Conservation (phyloP, 2,797 vertebrate genomes). For the Urosaurus nigricauda region DNA sequence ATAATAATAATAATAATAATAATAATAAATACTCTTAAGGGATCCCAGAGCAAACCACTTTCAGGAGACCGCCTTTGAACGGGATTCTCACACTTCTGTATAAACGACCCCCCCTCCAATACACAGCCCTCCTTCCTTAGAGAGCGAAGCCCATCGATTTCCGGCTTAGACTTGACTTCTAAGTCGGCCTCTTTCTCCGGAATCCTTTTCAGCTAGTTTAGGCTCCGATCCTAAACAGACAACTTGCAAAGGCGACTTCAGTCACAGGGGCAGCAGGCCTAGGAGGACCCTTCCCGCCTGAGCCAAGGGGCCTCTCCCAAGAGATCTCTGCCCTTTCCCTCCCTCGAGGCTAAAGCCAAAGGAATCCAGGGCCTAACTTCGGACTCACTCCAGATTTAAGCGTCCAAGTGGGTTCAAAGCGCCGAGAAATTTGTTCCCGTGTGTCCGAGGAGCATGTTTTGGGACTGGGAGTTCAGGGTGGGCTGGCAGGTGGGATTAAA, state of each 20-base stretch:
- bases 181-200: neutral
- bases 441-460: neutral
- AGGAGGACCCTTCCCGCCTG: neutral
- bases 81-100: neutral
- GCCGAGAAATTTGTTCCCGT: neutral
- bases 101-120: too few relatives aligned
- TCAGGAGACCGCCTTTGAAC: neutral
- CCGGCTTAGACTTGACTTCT: neutral
- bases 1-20: too few relatives aligned
- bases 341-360: neutral
- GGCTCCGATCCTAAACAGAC: neutral
- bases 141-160: neutral
- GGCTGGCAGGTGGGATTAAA: neutral
- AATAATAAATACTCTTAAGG: neutral
- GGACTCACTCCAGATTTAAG: neutral
- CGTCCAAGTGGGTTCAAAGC: neutral
- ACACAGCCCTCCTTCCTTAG: too few relatives aligned
- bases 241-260: neutral
- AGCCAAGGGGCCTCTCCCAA: neutral
- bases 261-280: neutral
- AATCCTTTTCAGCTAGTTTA: neutral
- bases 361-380: neutral
- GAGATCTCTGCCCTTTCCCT: neutral
- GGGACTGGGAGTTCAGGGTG: neutral
- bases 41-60: neutral